Base-by-base conservation (phyloP, 2,113 vertebrate genomes). In the Hoplias malabaricus region DNA sequence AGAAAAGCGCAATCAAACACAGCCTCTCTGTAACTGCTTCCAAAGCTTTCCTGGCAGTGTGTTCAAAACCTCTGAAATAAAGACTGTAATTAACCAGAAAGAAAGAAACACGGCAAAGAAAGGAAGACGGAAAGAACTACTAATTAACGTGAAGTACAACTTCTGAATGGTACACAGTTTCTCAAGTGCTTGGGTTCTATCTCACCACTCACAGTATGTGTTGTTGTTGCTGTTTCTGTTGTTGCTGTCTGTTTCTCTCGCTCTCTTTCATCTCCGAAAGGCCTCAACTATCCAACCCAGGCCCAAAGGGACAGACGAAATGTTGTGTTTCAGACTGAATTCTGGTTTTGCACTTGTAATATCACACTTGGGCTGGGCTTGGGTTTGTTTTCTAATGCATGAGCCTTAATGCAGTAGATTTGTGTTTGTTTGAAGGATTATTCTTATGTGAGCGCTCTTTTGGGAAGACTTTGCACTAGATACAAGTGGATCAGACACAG, bases 31-130 rank as follows among this genome's bases (percentile, higher is more conserved):
- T 46, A 77, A 76, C 46, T 73, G 67, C 70, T 87, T 88, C 84
- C 75, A 84, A 88, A 88, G 86, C 86, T 85, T 88, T 85, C 80
- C 80, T 93, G 84, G 84, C 85, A 87, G 86, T 88, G 85, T 86
- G 82, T 90, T 84, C 83, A 80, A 91, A 90, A 87, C 80, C 84
- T 27, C 63, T 89, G 86, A 90, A 90, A 91, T 78, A 82, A 88
- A 87, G 86, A 87, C 84, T 83, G 80, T 90, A 89, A 93, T 91
- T 92, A 90, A 83, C 86, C 85, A 40, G 53, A 21, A 40, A 63
- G 57, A 40, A 50, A 63, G 54, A 33, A 57, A 53, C 14, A 25
- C 16, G 50, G 57, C 42, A 38, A 27, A 16, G 16, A 16, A 34
- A 57, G 59, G 42, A n/a, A 27, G 50, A 59, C 14, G 86, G 84